Evolutionary conservation across 2,797 vertebrate species (phyloP).

Genomic region (Gymnoscopelus braueri): DNA sequence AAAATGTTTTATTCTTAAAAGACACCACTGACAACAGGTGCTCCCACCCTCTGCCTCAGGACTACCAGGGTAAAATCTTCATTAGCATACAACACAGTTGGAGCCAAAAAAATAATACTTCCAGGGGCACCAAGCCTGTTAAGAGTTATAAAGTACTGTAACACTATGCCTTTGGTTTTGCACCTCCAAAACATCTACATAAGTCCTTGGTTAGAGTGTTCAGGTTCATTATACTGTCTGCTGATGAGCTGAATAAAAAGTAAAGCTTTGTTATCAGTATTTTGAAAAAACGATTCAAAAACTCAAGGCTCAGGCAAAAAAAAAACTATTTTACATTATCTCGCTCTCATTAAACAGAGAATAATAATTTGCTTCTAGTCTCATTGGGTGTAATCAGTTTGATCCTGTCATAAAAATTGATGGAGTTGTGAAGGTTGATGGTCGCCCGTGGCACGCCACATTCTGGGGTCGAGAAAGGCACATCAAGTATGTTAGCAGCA

Average conservation of each 20-base stretch:
- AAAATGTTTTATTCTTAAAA: slow-evolving; percentile 54
- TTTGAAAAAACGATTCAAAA: slow-evolving; percentile 10
- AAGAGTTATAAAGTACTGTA: too few relatives aligned
- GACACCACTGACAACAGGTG: too few relatives aligned
- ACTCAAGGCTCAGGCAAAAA: slow-evolving; percentile 2
- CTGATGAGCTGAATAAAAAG: slow-evolving; percentile 10
- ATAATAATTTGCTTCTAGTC: neutral
- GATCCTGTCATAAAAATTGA: too few relatives aligned
- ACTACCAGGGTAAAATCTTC: slow-evolving; percentile 35
- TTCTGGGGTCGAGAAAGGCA: neutral
- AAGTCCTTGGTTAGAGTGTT: slow-evolving; percentile 28
- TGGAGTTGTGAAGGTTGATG: too few relatives aligned
- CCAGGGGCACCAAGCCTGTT: too few relatives aligned
- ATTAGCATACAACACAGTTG: slow-evolving; percentile 47
- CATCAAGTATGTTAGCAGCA: neutral
- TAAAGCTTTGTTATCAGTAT: neutral
- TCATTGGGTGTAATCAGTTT: neutral
- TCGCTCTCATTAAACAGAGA: neutral
- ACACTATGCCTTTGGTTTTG: neutral
- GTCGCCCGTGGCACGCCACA: too few relatives aligned
- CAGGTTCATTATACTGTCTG: slow-evolving; percentile 18
- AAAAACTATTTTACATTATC: neutral
- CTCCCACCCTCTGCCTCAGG: too few relatives aligned
- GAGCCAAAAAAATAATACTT: slow-evolving; percentile 34
- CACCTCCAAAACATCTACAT: too few relatives aligned